Conservation (phyloP, 2,888 invertebrate species). For the Malachius bipustulatus region DNA sequence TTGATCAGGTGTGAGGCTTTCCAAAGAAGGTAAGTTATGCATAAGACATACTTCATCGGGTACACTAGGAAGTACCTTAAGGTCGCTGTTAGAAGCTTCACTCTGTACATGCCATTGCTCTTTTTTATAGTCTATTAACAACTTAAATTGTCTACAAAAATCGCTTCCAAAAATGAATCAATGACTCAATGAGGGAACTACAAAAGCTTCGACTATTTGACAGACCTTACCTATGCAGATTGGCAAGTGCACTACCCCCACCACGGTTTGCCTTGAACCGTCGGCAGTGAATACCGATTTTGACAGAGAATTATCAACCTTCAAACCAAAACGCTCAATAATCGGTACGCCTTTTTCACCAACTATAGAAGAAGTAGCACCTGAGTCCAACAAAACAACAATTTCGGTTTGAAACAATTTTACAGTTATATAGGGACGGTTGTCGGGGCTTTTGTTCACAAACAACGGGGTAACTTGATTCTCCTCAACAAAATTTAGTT, state of each 20-base stretch:
- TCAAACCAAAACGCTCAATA: neutral
- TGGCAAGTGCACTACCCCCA: neutral
- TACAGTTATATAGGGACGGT: neutral
- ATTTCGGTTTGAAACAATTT: neutral
- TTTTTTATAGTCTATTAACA: neutral
- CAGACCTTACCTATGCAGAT: neutral
- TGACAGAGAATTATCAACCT: neutral
- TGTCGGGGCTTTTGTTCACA: neutral
- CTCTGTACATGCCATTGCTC: neutral
- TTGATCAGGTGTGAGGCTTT: too few species aligned
- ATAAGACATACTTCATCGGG: too few species aligned
- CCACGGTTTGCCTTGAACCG: neutral
- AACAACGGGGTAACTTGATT: neutral
- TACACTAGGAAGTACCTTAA: too few species aligned
- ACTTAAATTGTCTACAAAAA: neutral
- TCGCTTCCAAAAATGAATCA: neutral
- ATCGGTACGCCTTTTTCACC: neutral
- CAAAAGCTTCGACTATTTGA: neutral
- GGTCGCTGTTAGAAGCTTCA: too few species aligned
- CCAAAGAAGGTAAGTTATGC: too few species aligned
- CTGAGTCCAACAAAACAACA: neutral
- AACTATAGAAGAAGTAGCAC: neutral
- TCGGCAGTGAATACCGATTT: neutral
- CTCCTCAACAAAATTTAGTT: too few species aligned
- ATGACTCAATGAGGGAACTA: neutral